phyloP scores from a whole-genome alignment of 2,888 invertebrate species.

The Caenorhabditis angaria region DNA sequence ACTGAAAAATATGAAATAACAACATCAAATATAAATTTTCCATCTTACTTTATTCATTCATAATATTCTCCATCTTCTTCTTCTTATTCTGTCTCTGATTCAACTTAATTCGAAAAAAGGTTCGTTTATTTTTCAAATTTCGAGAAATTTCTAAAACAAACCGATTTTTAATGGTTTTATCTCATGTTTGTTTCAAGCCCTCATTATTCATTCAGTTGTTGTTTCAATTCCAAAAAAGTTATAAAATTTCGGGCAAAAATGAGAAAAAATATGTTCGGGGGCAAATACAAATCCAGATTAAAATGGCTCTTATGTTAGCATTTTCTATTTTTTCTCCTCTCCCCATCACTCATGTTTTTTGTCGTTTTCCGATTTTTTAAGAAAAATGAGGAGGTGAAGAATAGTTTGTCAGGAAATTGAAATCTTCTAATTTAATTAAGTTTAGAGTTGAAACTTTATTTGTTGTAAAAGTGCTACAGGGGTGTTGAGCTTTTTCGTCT shows the following conservation, averaged over 20 bases:
- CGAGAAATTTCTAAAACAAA: too few relatives aligned
- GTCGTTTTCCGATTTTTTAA: not conserved
- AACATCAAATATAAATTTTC: not conserved
- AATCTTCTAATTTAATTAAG: not conserved
- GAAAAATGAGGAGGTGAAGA: not conserved
- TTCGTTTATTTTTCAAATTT: too few relatives aligned
- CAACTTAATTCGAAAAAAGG: not conserved
- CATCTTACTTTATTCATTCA: not conserved
- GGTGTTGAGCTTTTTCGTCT: slow-evolving; percentile 1
- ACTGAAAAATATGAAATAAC: not conserved
- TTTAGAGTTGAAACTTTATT: not conserved
- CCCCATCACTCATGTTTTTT: slow-evolving; percentile 4
- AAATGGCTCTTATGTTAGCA: not conserved
- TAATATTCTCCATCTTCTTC: not conserved
- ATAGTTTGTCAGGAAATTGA: not conserved
- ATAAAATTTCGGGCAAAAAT: not conserved
- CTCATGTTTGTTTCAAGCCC: too few relatives aligned
- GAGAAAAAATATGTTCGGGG: not conserved
- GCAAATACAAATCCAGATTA: slow-evolving; percentile 4
- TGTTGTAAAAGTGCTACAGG: not conserved
- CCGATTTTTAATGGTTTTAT: too few relatives aligned
- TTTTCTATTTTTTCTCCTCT: not conserved
- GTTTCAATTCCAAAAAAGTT: too few relatives aligned
- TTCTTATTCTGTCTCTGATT: not conserved
- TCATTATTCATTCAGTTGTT: too few relatives aligned